Conservation (phyloP, 2,797 vertebrate species). For the Xiphophorus birchmanni region DNA sequence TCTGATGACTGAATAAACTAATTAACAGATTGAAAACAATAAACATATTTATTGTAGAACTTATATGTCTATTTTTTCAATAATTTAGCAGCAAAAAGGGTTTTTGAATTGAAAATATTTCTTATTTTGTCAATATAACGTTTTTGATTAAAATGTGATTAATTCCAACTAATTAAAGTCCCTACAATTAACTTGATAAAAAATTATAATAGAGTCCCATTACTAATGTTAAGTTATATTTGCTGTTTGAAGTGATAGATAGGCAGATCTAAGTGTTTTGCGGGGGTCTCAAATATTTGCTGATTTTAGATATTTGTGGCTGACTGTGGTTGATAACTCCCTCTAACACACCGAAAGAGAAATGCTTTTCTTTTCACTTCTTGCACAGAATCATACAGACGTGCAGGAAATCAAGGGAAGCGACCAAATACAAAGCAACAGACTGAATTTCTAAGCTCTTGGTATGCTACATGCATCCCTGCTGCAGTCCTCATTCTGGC, state of each 20-base stretch:
- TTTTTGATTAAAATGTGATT: background rate
- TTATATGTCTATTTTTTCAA: background rate
- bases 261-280: background rate
- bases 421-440: constrained; percentile 26
- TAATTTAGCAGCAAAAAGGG: background rate
- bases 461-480: constrained; percentile 26
- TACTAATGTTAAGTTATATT: background rate
- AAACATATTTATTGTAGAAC: background rate
- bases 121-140: background rate
- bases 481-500: constrained; percentile 16
- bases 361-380: background rate
- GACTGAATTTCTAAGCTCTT: constrained; percentile 24
- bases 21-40: background rate
- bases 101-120: background rate
- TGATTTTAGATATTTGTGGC: background rate
- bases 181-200: background rate
- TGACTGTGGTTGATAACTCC: background rate
- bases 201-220: background rate
- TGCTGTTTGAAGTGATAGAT: background rate
- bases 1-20: background rate
- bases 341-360: background rate
- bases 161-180: no score
- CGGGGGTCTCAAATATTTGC: background rate
- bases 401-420: constrained; percentile 17
- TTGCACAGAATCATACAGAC: constrained; percentile 6